phyloP scores from a whole-genome alignment of 2,888 invertebrate genomes.

The Tortricodes alternella region DNA sequence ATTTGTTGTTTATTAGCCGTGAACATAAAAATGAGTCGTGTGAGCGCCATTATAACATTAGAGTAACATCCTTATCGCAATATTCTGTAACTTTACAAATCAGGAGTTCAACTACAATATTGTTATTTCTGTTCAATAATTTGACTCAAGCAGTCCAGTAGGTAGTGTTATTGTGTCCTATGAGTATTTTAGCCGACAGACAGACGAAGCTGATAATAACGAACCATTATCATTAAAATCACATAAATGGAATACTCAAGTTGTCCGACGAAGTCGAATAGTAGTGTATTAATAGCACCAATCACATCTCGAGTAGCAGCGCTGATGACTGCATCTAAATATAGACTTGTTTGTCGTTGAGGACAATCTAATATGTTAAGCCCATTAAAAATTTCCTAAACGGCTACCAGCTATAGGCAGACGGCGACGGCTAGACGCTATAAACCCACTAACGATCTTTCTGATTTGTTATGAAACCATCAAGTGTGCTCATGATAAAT shows the following conservation, averaged over 20 bases:
- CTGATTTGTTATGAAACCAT: conserved; percentile 25
- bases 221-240: background rate
- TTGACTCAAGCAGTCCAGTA: no score
- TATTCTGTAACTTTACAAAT: no score
- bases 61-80: background rate
- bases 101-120: no score
- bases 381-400: conserved; percentile 17
- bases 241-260: conserved; percentile 6
- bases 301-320: conserved; percentile 9
- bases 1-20: conserved; percentile 1
- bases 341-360: conserved; percentile 13
- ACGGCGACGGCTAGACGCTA: conserved; percentile 43
- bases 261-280: conserved; percentile 11
- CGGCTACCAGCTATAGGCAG: conserved; percentile 28
- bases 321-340: conserved; percentile 13
- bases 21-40: conserved; percentile 4
- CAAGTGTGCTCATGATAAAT: conserved; percentile 6
- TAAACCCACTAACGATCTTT: conserved; percentile 39
- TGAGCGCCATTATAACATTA: background rate
- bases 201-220: background rate
- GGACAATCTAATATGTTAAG: conserved; percentile 6
- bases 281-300: conserved; percentile 13
- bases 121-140: no score
- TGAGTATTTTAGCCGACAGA: background rate
- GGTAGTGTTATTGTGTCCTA: background rate